phyloP scores from a whole-genome alignment of 1,140 invertebrate species.

The Trachelipus rathkii region DNA sequence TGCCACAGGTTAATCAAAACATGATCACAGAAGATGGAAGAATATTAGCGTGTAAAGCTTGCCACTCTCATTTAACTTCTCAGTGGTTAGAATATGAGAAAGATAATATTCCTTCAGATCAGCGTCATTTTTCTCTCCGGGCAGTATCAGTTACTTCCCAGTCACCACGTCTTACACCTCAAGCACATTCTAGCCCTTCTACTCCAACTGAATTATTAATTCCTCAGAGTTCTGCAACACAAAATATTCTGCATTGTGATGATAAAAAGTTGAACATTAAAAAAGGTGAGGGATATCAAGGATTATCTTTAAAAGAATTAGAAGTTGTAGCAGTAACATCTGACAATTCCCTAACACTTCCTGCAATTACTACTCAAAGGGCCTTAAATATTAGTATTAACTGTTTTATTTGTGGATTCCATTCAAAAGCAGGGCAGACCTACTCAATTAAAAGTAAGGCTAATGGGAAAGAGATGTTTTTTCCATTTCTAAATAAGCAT shows the following conservation, averaged over 20 bases:
- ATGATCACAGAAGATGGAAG: conserved; percentile 56
- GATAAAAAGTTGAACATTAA: background rate
- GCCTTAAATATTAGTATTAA: conserved; percentile 42
- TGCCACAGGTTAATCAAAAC: conserved; percentile 56
- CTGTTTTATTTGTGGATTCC: conserved; percentile 48
- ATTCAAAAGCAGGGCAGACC: conserved; percentile 43
- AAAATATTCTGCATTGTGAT: background rate
- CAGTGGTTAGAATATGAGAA: conserved; percentile 85
- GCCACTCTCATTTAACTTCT: conserved; percentile 71
- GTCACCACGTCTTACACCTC: conserved; percentile 40
- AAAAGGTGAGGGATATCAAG: background rate
- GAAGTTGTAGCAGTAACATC: conserved; percentile 30
- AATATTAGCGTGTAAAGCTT: conserved; percentile 74
- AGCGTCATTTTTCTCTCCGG: conserved; percentile 55
- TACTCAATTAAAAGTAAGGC: conserved; percentile 44
- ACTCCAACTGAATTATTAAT: background rate
- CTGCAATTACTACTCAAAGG: conserved; percentile 37
- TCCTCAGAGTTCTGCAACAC: background rate
- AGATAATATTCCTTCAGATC: conserved; percentile 73
- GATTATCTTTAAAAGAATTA: conserved; percentile 20
- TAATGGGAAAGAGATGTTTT: conserved; percentile 48
- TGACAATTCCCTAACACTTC: conserved; percentile 27
- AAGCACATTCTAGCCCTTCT: conserved; percentile 16
- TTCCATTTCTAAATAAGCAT: conserved; percentile 54
- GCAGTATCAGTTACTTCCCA: conserved; percentile 34